A percentile compares a stretch with the other conserved stretches of the same genome.
Evolutionary conservation across 2,113 vertebrate species (phyloP).

Genomic region (Periophthalmus modestus): DNA sequence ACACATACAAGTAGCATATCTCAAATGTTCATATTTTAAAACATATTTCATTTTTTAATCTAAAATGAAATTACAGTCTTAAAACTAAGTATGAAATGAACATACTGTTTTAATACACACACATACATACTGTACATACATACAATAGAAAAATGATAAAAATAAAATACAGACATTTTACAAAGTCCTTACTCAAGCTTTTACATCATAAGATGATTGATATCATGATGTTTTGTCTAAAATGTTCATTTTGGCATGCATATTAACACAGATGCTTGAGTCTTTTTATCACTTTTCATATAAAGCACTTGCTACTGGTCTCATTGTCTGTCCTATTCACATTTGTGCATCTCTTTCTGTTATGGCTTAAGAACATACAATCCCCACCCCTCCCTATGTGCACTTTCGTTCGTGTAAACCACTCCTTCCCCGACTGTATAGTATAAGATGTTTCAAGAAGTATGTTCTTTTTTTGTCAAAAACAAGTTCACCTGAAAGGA

Average conservation of each 20-base stretch:
- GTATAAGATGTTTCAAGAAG: conserved; percentile 33
- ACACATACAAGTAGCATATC: conserved; percentile 84
- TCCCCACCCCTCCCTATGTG: conserved; percentile 28
- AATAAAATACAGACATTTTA: conserved; percentile 83
- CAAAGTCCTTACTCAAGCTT: conserved; percentile 77
- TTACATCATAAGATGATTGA: conserved; percentile 68
- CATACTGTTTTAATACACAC: conserved; percentile 76
- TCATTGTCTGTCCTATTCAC: conserved; percentile 64
- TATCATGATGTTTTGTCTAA: conserved; percentile 73
- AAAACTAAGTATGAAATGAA: conserved; percentile 83
- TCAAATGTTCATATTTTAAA: conserved; percentile 78
- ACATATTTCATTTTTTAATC: conserved; percentile 76
- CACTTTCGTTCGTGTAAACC: conserved; percentile 23
- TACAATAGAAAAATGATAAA: conserved; percentile 79
- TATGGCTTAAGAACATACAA: conserved; percentile 79
- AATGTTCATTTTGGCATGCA: conserved; percentile 75
- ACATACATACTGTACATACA: conserved; percentile 70
- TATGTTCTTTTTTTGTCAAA: conserved; percentile 50
- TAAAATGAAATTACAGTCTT: conserved; percentile 78
- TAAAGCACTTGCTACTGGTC: conserved; percentile 67
- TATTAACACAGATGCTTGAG: conserved; percentile 75
- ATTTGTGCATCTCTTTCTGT: conserved; percentile 66
- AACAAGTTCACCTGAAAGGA: conserved; percentile 39
- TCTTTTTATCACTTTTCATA: conserved; percentile 57
- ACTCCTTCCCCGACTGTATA: conserved; percentile 21